phyloP scores from a whole-genome alignment of 2,797 vertebrate species.

The Mustela erminea region DNA sequence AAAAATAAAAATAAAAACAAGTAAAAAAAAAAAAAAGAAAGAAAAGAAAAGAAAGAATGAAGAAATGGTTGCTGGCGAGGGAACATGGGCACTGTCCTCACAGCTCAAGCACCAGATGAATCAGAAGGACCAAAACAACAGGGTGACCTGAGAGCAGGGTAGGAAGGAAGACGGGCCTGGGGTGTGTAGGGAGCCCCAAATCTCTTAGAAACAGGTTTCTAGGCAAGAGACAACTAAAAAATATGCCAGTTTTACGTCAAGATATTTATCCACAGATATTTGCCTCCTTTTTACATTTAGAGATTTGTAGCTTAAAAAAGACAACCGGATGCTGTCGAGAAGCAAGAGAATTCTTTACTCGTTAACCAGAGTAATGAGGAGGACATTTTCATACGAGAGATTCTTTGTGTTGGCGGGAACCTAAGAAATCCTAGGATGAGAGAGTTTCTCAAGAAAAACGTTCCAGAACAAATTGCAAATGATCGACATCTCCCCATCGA shows the following conservation, averaged over 20 bases:
- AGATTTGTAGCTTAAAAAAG: not conserved
- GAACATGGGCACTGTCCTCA: accelerated
- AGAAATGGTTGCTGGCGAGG: not conserved
- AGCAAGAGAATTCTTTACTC: not conserved
- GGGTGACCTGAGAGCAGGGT: not conserved
- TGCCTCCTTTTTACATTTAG: not conserved
- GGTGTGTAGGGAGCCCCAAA: not conserved
- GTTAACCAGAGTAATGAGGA: not conserved
- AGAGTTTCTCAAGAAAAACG: not conserved
- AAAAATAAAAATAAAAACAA: no score
- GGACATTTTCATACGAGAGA: not conserved
- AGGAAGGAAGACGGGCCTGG: not conserved
- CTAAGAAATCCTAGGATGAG: not conserved
- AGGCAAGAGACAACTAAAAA: not conserved
- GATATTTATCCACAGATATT: not conserved
- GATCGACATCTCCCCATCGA: not conserved
- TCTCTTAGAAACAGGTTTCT: not conserved
- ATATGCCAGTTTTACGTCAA: not conserved
- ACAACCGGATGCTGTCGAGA: not conserved
- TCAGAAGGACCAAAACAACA: not conserved
- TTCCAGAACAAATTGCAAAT: not conserved
- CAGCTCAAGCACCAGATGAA: not conserved
- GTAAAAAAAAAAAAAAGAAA: no score
- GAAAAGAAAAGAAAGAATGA: not conserved
- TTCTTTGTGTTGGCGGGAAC: not conserved